phyloP scores from a whole-genome alignment of 2,113 vertebrate genomes.

The Bubo bubo region DNA sequence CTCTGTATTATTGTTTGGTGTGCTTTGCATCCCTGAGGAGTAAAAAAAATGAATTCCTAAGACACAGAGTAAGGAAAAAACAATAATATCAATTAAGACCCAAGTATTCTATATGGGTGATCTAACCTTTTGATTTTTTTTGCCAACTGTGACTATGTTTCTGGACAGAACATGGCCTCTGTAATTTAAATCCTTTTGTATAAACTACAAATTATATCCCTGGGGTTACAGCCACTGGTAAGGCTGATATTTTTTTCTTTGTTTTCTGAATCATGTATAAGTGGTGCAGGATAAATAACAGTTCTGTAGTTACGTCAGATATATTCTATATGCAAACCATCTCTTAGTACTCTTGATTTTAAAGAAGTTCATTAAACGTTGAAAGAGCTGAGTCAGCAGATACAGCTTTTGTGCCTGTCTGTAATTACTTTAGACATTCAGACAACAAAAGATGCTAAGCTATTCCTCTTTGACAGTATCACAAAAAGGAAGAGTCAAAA shows the following conservation, averaged over 20 bases:
- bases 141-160: background rate
- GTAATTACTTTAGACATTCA: constrained; percentile 23
- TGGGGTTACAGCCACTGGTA: background rate
- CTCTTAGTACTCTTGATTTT: background rate
- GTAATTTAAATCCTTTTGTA: background rate
- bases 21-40: background rate
- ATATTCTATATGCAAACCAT: background rate
- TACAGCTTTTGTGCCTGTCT: background rate
- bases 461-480: constrained; percentile 6
- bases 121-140: background rate
- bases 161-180: background rate
- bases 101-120: background rate
- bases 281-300: background rate
- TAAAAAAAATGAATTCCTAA: background rate
- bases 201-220: background rate
- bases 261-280: background rate
- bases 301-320: background rate
- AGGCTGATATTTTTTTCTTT: background rate
- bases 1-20: background rate
- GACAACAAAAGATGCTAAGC: background rate
- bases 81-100: background rate
- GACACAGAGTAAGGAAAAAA: background rate
- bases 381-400: background rate
- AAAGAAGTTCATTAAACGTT: background rate
- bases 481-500: constrained; percentile 18